Base-by-base conservation (phyloP, 2,797 vertebrate species). In the Margarornis squamiger region DNA sequence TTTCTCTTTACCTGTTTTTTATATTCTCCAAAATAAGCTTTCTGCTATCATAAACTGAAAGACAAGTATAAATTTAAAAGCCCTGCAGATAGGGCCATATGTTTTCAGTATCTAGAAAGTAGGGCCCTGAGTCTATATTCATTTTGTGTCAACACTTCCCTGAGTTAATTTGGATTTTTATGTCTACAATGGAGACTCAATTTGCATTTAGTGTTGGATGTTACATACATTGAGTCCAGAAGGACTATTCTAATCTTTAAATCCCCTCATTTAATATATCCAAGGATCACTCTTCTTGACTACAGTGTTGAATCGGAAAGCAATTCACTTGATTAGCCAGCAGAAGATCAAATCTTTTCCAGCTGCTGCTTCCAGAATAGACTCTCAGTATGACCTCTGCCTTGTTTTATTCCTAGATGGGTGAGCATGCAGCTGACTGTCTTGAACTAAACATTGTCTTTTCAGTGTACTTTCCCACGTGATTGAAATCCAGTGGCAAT, bases 101-200 rank as follows among this genome's bases (percentile, higher is more conserved):
- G 4, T 66, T 94, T 93, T 72, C 46, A 54, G 55, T 58, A 39
- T 41, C 45, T 63, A 76, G 74, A 93, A 90, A 83, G 38, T 52
- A 67, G 32, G 4, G 12, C 2, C 15, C 14, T 6, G 1, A 63
- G 4, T 6, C 34, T 59, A 4, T 34, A 32, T 43, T 41, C 0
- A 51, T 62, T 88, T 82, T 46, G 43, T 48, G 29, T 68, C 14
- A 45, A 63, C 83, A 70, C 39, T 65, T 67, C 38, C 5, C 8
- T 15, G 16, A 73, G 11, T 79, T 83, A 5, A 5, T 66, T 71
- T 55, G 19, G 24, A 71, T 80, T 86, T 72, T 86, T 85, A 19
- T 48, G 11, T 86, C 52, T 88, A 6, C 62, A 41, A 62, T 74
- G 36, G 30, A 91, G 14, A 9, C 9, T 43, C 2, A n/a, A 26